A percentile compares a stretch with the other conserved stretches of the same genome.
Conservation (phyloP, 2,797 vertebrate genomes). For the Phyllotis vaccarum region DNA sequence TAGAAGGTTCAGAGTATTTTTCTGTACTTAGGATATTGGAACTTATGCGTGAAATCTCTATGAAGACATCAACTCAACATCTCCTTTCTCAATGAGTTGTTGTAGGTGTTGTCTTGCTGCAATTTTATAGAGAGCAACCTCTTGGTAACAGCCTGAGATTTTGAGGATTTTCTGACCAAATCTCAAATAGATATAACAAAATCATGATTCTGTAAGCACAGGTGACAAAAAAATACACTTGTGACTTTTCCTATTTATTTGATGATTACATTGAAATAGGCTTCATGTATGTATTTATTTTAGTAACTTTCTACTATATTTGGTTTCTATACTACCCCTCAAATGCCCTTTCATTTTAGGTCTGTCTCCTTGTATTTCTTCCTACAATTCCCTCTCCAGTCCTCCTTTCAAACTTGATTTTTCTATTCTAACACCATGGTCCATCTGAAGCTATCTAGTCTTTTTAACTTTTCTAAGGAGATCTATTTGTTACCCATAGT, state of each 20-base stretch:
- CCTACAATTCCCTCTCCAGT: background rate
- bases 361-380: background rate
- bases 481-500: background rate
- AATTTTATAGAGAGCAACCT: background rate
- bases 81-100: background rate
- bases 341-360: background rate
- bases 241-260: background rate
- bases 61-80: background rate
- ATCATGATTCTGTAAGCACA: background rate
- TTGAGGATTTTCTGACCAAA: background rate
- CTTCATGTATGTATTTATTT: background rate
- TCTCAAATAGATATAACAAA: background rate
- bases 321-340: background rate
- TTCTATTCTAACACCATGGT: background rate
- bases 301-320: background rate
- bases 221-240: background rate
- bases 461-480: background rate
- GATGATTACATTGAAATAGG: background rate
- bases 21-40: background rate
- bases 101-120: background rate
- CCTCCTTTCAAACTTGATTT: background rate
- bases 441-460: no score
- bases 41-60: background rate
- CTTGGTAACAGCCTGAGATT: background rate
- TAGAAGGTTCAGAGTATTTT: background rate